These are phyloP conservation scores for Drosophila rufa DNA, from an alignment of 1,140 invertebrate species.

Conservation along the genomic window DNA sequence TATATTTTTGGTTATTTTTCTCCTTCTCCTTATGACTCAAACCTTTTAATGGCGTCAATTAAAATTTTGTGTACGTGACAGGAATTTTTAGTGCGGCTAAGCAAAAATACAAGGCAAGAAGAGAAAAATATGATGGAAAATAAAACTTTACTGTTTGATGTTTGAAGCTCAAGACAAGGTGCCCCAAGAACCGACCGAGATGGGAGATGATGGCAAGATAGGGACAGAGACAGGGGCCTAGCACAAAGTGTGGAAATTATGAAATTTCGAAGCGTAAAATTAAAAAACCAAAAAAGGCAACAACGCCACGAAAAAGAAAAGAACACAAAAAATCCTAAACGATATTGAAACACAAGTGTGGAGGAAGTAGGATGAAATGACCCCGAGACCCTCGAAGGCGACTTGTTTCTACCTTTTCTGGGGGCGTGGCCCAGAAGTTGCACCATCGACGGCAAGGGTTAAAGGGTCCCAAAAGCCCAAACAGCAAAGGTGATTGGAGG, in stretches of 20 bases:
- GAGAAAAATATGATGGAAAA: conserved; percentile 24
- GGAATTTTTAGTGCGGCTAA: conserved; percentile 62
- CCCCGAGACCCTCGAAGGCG: conserved; percentile 42
- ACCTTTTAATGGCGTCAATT: conserved; percentile 79
- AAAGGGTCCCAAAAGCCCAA: conserved; percentile 24
- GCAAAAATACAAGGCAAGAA: conserved; percentile 37
- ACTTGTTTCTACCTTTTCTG: conserved; percentile 17
- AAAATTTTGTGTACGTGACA: conserved; percentile 83
- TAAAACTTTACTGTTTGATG: conserved; percentile 64
- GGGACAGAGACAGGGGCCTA: conserved; percentile 14
- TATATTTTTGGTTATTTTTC: conserved; percentile 15
- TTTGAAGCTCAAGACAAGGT: conserved; percentile 47
- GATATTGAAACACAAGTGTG: conserved; percentile 48
- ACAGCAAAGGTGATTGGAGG: conserved; percentile 7
- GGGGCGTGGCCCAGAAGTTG: conserved; percentile 65
- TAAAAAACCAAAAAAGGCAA: conserved; percentile 62
- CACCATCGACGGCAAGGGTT: conserved; percentile 54
- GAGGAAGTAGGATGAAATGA: conserved; percentile 45
- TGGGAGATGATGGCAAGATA: conserved; percentile 20
- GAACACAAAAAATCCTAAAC: conserved; percentile 26
- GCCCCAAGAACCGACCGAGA: conserved; percentile 33
- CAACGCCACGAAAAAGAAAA: not conserved
- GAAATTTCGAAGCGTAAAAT: conserved; percentile 78
- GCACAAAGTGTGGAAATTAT: conserved; percentile 70
- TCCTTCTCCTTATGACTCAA: conserved; percentile 18